phyloP scores from a whole-genome alignment of 2,113 vertebrate species.

The Crotalus tigris region DNA sequence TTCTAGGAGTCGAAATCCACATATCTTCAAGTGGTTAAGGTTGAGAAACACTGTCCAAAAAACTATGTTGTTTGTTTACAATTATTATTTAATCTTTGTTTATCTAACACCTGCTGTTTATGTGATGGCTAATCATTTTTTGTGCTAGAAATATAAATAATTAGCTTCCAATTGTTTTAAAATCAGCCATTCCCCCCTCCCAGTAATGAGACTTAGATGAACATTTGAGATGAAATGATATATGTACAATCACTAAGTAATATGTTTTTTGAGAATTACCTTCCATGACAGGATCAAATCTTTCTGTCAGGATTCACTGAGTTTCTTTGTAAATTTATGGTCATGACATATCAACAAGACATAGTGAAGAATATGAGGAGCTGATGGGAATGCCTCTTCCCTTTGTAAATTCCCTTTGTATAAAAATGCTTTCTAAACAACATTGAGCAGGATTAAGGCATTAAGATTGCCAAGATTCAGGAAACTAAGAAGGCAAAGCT shows the following conservation, averaged over 20 bases:
- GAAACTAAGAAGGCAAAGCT: background rate
- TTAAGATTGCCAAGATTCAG: background rate
- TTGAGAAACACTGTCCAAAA: no score
- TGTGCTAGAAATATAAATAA: background rate
- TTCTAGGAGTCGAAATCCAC: background rate
- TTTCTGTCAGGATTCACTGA: background rate
- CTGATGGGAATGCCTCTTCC: background rate
- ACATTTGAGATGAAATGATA: background rate
- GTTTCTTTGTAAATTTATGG: background rate
- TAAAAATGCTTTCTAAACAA: background rate
- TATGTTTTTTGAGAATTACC: background rate
- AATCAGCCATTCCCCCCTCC: background rate
- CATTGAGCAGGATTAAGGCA: background rate
- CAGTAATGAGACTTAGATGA: background rate
- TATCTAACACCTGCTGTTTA: background rate
- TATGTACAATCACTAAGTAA: background rate
- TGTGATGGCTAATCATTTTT: background rate
- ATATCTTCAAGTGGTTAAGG: background rate
- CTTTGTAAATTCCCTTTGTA: background rate
- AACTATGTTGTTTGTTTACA: no score
- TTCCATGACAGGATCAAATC: background rate
- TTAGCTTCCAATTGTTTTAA: background rate
- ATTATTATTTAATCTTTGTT: background rate
- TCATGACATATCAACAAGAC: background rate
- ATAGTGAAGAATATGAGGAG: background rate